phyloP scores from a whole-genome alignment of 2,888 invertebrate genomes.

The Drosophila glabriapex region DNA sequence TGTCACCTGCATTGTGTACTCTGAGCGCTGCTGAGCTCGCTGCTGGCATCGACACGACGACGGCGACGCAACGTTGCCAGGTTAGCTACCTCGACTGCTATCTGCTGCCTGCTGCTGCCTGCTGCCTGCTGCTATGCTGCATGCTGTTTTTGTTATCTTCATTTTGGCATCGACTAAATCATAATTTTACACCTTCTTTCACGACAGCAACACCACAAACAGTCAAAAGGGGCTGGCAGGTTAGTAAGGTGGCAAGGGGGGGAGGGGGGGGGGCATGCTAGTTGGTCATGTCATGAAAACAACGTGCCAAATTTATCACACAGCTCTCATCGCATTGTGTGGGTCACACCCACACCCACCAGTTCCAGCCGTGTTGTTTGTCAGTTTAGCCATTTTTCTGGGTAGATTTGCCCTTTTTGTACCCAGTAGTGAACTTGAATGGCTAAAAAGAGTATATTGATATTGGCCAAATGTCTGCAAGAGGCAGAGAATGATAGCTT shows the following conservation, averaged over 20 bases:
- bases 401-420: slow-evolving; percentile 5
- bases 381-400: not conserved
- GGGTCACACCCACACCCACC: slow-evolving; percentile 29
- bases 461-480: not conserved
- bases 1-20: slow-evolving; percentile 71
- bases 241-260: too few species aligned
- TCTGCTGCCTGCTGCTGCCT: not conserved
- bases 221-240: not conserved
- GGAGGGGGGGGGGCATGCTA: slow-evolving; percentile 6
- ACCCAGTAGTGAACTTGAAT: not conserved
- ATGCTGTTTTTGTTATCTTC: slow-evolving; percentile 70
- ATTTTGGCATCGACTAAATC: slow-evolving; percentile 76
- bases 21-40: slow-evolving; percentile 16
- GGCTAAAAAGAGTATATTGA: not conserved
- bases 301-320: slow-evolving; percentile 57
- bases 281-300: slow-evolving; percentile 50
- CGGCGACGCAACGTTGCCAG: slow-evolving; percentile 14
- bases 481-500: not conserved
- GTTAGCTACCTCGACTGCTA: slow-evolving; percentile 7
- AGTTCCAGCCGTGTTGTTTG: not conserved
- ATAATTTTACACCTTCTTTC: slow-evolving; percentile 78
- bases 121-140: slow-evolving; percentile 6
- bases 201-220: slow-evolving; percentile 48
- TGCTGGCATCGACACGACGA: slow-evolving; percentile 39
- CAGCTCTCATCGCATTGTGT: slow-evolving; percentile 32